Evolutionary conservation across 2,113 vertebrate species (phyloP), one percentile per base, ranked within the genome.

Genomic region (Cricetomys ansorgei): DNA sequence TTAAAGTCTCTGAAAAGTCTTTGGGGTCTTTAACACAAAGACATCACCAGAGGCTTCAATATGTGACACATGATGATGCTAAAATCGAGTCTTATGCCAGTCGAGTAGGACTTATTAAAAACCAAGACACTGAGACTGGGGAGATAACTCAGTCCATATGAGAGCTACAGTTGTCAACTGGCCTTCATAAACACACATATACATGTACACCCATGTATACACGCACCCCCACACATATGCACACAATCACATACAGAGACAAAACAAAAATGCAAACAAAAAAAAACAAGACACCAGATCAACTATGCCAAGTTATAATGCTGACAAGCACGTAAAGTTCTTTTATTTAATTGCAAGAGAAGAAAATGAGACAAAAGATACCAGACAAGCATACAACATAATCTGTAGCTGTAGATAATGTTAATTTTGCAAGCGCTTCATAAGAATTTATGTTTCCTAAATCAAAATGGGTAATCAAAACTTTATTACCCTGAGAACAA

Each of bases 1-100:
- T 97, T 97, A 97, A 97, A 94, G 45, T 96, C 94, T 95, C 96
- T 89, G 89, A 96, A 95, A 97, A 94, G 94, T 95, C 96, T 97
- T 96, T 96, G 43, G 88, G 91, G 96, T 67, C 81, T 96, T 95
- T 65, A 83, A 91, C 69, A 85, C 91, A 96, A 97, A 96, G 76
- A 95, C 89, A 92, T 94, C 96, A 95, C 77, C 27, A 72, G 96
- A 94, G 94, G 40, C 64, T 87, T 89, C 70, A 91, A 88, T 95
- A 84, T 94, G 76, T 89, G 93, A 88, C 62, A 92, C 27, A 29
- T 65, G 57, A 59, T 95, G 83, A 69, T 64, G 94, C 57, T 83
- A 77, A 65, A 92, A 96, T 69, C 79, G 65, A 65, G 64, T 93
- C 62, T 96, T 77, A 70, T 21, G 75, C 77, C 81, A 92, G 87